phyloP scores from a whole-genome alignment of 2,888 invertebrate species.

The Heliconius ismenius region DNA sequence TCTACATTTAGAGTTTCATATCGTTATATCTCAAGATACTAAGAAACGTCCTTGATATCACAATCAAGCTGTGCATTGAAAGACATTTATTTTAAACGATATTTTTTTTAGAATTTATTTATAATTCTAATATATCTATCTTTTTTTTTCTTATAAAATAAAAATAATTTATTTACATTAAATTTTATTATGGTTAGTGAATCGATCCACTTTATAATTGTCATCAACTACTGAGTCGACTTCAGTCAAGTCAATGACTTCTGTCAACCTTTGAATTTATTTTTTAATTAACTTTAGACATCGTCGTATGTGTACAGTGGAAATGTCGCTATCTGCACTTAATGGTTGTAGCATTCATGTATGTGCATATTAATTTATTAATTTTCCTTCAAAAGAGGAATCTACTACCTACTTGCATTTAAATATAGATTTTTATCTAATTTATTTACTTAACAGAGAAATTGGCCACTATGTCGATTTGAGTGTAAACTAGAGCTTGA shows the following conservation, averaged over 20 bases:
- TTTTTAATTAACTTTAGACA: background rate
- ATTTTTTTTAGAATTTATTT: background rate
- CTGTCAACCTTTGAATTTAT: background rate
- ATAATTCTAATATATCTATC: background rate
- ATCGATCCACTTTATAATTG: background rate
- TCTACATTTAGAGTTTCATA: background rate
- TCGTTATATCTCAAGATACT: background rate
- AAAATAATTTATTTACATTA: background rate
- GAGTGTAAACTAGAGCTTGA: background rate
- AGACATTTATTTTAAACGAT: too few relatives aligned
- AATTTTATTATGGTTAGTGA: background rate
- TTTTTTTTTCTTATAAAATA: background rate
- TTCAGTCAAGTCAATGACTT: background rate
- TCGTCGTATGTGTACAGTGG: background rate
- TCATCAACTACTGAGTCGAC: background rate
- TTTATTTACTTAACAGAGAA: background rate
- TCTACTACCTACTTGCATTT: too few relatives aligned
- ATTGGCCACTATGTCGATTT: background rate
- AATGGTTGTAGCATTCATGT: background rate
- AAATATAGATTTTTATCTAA: background rate
- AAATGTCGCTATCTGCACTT: background rate
- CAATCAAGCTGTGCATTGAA: too few relatives aligned
- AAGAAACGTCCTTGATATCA: background rate
- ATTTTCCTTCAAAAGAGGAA: too few relatives aligned
- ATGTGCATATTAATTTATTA: background rate